Evolutionary conservation across 2,888 invertebrate genomes (phyloP).

Genomic region (Chalcosyrphus nemorum): DNA sequence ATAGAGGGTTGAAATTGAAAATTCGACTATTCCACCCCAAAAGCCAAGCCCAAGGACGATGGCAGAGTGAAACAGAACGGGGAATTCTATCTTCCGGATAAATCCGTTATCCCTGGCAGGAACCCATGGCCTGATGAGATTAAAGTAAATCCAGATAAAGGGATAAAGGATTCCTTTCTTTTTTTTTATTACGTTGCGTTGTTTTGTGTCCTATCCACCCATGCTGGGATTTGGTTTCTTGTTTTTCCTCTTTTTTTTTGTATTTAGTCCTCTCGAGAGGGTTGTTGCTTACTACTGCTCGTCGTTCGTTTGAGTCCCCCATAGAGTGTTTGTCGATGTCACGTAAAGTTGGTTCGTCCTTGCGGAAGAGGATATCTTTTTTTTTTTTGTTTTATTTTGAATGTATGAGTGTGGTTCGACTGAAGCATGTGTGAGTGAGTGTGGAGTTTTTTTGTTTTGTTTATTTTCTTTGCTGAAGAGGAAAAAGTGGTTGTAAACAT

Average conservation of each 20-base stretch:
- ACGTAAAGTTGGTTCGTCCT: constrained; percentile 48
- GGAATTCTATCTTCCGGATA: constrained; percentile 78
- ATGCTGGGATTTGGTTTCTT: constrained; percentile 40
- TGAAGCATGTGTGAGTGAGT: constrained; percentile 3
- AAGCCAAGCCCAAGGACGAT: constrained; percentile 10
- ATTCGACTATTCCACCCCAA: constrained; percentile 37
- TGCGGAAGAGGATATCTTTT: constrained; percentile 17
- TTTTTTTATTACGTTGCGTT: no score
- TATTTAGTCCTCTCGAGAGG: constrained; percentile 9
- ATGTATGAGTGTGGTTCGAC: not conserved
- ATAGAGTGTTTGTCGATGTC: constrained; percentile 24
- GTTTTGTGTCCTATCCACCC: constrained; percentile 32
- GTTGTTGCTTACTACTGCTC: constrained; percentile 23
- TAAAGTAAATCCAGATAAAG: constrained; percentile 82
- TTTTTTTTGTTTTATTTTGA: not conserved
- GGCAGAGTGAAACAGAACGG: constrained; percentile 63
- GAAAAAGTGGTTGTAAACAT: constrained; percentile 41
- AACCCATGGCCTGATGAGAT: constrained; percentile 81
- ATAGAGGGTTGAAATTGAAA: constrained; percentile 65
- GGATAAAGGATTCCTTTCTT: constrained; percentile 80
- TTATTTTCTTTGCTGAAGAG: not conserved
- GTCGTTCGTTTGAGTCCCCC: constrained; percentile 13
- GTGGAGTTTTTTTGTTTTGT: not conserved
- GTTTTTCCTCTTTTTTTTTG: constrained; percentile 22
- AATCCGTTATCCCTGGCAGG: constrained; percentile 76